Percentiles rank a stretch among this genome's conserved stretches.
phyloP scores from a whole-genome alignment of 2,797 vertebrate species.

The Synaphobranchus kaupii region DNA sequence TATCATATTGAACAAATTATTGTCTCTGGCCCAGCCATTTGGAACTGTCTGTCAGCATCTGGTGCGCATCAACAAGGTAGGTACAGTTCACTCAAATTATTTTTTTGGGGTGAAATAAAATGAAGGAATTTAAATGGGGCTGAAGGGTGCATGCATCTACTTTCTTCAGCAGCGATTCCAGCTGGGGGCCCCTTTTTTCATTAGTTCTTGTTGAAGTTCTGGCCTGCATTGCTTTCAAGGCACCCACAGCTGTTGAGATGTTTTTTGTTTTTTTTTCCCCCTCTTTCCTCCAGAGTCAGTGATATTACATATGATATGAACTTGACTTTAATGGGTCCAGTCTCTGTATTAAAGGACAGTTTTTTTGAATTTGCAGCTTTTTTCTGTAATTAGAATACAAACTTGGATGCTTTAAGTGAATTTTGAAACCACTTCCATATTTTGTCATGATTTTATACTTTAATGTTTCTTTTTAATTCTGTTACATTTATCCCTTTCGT shows the following conservation, averaged over 20 bases:
- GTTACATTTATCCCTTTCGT: not conserved
- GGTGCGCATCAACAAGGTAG: slow-evolving; percentile 75
- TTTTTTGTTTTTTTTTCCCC: not conserved
- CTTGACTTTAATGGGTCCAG: not conserved
- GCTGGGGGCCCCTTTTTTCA: not conserved
- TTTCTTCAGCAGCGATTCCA: not conserved
- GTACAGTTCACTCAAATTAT: not conserved
- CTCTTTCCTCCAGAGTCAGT: not conserved
- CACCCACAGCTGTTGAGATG: not conserved
- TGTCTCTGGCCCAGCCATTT: slow-evolving; percentile 66
- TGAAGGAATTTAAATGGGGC: not conserved
- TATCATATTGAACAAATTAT: slow-evolving; percentile 66
- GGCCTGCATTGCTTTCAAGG: not conserved
- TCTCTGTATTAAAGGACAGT: not conserved
- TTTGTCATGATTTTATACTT: not conserved
- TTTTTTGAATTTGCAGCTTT: not conserved
- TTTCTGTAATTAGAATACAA: not conserved
- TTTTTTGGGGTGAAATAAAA: not conserved
- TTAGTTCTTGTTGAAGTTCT: not conserved
- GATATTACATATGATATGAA: no score
- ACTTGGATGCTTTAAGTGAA: not conserved
- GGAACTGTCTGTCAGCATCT: slow-evolving; percentile 69
- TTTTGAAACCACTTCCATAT: not conserved
- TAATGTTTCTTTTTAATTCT: not conserved
- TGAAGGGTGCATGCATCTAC: not conserved